Evolutionary conservation across 2,888 invertebrate species (phyloP).

Genomic region (Gymnosoma rotundatum): DNA sequence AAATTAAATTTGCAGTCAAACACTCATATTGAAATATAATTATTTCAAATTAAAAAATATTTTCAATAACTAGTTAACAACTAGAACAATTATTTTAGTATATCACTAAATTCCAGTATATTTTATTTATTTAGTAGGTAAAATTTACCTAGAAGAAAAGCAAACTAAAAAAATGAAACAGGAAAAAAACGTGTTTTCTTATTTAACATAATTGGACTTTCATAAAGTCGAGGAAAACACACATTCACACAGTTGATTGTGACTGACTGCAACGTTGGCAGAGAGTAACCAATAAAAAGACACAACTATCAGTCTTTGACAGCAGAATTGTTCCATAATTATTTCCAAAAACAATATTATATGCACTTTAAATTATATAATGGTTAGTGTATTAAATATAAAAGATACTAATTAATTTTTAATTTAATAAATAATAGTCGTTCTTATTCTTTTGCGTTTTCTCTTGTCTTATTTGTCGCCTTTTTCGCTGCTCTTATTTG

Average conservation of each 20-base stretch:
- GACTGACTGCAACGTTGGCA: constrained; percentile 64
- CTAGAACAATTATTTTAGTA: neutral
- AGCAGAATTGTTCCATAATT: constrained; percentile 16
- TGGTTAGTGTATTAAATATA: neutral
- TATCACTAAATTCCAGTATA: constrained; percentile 4
- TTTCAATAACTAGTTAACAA: constrained; percentile 11
- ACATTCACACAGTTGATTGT: constrained; percentile 47
- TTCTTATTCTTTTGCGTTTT: constrained; percentile 33
- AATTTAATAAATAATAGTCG: constrained; percentile 12
- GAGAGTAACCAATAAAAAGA: constrained; percentile 42
- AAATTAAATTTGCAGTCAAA: neutral
- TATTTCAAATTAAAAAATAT: neutral
- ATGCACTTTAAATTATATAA: constrained; percentile 39
- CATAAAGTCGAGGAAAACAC: constrained; percentile 51
- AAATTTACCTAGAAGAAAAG: neutral
- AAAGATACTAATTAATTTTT: constrained; percentile 21
- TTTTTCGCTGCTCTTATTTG: constrained; percentile 50
- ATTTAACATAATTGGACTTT: constrained; percentile 70
- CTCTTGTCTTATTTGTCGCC: constrained; percentile 34
- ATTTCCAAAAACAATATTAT: neutral
- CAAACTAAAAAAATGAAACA: constrained; percentile 50
- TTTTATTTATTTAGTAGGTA: neutral
- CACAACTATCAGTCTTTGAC: constrained; percentile 32
- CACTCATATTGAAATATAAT: constrained; percentile 18
- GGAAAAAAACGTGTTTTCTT: constrained; percentile 72